phyloP scores from a whole-genome alignment of 2,888 invertebrate genomes.

The Protophormia terraenovae region DNA sequence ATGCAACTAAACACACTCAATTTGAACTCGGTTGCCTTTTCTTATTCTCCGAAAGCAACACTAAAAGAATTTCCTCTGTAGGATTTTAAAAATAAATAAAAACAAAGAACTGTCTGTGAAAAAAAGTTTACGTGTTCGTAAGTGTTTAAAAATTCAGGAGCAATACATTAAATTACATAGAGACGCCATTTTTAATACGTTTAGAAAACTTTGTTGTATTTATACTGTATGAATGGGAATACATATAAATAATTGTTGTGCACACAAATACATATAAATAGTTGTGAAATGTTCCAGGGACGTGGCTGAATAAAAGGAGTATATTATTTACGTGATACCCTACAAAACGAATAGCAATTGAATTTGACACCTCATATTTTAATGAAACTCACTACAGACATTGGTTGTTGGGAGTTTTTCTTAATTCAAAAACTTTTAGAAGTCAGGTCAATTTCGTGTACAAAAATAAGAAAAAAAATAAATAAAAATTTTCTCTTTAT shows the following conservation, averaged over 20 bases:
- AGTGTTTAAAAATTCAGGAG: slow-evolving; percentile 68
- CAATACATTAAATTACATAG: slow-evolving; percentile 7
- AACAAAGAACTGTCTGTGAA: neutral
- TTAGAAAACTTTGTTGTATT: neutral
- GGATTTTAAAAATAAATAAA: neutral
- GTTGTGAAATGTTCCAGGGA: neutral
- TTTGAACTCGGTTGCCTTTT: slow-evolving; percentile 1
- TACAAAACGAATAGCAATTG: too few relatives aligned
- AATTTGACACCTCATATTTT: too few relatives aligned
- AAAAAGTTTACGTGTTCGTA: slow-evolving; percentile 59
- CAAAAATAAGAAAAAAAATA: too few relatives aligned
- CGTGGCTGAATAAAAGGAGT: too few relatives aligned
- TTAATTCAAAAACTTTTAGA: too few relatives aligned
- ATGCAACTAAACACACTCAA: slow-evolving; percentile 49
- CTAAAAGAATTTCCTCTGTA: slow-evolving; percentile 19
- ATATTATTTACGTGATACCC: too few relatives aligned
- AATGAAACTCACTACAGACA: too few relatives aligned
- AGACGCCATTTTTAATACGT: slow-evolving; percentile 37
- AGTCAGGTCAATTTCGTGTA: too few relatives aligned
- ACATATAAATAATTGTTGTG: neutral
- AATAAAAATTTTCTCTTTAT: too few relatives aligned
- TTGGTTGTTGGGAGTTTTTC: too few relatives aligned
- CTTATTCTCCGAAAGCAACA: neutral
- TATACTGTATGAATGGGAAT: too few relatives aligned
- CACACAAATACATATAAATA: neutral